These are phyloP conservation scores for Conus betulinus DNA, from an alignment of 1,140 invertebrate genomes.

Conservation along the genomic window DNA sequence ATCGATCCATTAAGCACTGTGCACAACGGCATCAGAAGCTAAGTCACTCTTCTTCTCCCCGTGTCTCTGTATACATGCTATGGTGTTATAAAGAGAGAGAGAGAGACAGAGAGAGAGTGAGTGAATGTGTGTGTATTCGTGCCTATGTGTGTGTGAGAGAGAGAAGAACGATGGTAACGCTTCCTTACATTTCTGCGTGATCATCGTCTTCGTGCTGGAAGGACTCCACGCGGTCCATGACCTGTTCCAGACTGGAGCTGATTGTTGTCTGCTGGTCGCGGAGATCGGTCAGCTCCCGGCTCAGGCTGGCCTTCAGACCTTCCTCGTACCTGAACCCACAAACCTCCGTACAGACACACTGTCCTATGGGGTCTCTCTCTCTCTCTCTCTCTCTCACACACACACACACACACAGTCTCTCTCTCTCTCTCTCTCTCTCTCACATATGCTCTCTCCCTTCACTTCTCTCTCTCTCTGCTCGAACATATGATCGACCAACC, in stretches of 20 bases:
- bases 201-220: conserved; percentile 43
- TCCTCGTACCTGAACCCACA: conserved; percentile 50
- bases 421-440: neutral
- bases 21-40: too few relatives aligned
- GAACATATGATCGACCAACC: too few relatives aligned
- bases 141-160: neutral
- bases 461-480: too few relatives aligned
- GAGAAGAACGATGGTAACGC: too few relatives aligned
- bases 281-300: conserved; percentile 46
- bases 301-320: conserved; percentile 48
- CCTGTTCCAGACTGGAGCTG: conserved; percentile 44
- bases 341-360: neutral
- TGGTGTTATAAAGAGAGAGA: too few relatives aligned
- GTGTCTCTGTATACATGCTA: too few relatives aligned
- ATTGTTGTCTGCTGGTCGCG: conserved; percentile 53
- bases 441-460: neutral
- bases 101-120: too few relatives aligned
- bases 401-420: neutral
- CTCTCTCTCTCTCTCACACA: neutral
- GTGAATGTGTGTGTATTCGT: too few relatives aligned
- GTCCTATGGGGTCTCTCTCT: neutral
- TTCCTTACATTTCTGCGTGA: conserved; percentile 24
- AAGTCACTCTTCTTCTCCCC: too few relatives aligned
- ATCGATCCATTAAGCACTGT: too few relatives aligned
- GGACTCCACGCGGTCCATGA: conserved; percentile 54